These are phyloP conservation scores for Charaxes varanes DNA, from an alignment of 1,140 invertebrate genomes.

Conservation along the genomic window DNA sequence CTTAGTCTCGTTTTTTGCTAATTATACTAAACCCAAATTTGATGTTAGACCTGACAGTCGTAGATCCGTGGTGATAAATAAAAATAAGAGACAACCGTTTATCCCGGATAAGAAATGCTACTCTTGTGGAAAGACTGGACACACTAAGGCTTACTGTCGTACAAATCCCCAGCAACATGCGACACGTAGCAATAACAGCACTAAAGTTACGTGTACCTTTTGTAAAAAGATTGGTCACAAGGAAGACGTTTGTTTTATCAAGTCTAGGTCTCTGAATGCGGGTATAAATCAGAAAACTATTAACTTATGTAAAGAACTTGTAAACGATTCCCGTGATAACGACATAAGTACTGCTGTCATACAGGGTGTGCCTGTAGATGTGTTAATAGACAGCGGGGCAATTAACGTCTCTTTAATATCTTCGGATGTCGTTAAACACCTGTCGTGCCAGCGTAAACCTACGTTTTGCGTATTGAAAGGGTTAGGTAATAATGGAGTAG, in stretches of 20 bases:
- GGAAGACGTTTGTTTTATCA: conserved; percentile 3
- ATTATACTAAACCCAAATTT: no score
- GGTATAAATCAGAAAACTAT: no score
- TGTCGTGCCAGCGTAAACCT: conserved; percentile 10
- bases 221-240: conserved; percentile 8
- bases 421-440: conserved; percentile 10
- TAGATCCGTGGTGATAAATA: no score
- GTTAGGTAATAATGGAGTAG: conserved; percentile 19
- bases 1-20: no score
- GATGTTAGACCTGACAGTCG: no score
- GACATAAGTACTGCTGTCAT: conserved; percentile 1
- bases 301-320: no score
- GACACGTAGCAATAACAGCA: background rate
- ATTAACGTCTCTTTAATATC: conserved; percentile 25
- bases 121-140: background rate
- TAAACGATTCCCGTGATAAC: no score
- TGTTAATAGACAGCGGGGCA: conserved; percentile 26
- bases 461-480: conserved; percentile 17
- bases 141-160: background rate
- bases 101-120: no score
- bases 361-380: background rate
- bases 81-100: no score
- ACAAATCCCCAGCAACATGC: background rate
- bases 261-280: background rate
- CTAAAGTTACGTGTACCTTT: conserved; percentile 4